Evolutionary conservation across 2,888 invertebrate species (phyloP), one percentile per base, ranked within the genome.

Genomic region (Eledone cirrhosa): DNA sequence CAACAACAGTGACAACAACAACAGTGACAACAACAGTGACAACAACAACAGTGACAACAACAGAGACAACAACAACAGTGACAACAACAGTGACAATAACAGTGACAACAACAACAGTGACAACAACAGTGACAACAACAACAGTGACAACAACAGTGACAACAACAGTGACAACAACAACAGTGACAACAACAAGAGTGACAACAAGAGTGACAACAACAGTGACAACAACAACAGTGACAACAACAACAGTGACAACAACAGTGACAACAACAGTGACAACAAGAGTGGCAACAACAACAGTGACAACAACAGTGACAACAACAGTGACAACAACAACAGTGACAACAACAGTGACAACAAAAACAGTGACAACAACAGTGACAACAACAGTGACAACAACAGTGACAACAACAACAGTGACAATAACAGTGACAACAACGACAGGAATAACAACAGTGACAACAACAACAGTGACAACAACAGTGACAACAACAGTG

Each of bases 211-310:
- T 24, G 77, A 16, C n/a, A 16, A 78, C 67, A 78, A 19, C 16
- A 29, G 69, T 78, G 69, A 14, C 16, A 29, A 75, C 67, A 69
- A 22, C 65, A 27, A 33, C 29, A 76, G 22, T 14, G 47, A 78
- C 48, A 78, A 63, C 59, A n/a, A 78, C 65, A 78, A 27, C 59
- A 48, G 76, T 29, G 48, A 16, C 65, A 67, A 77, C 77, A 22
- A n/a, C 59, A 47, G 16, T 22, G 31, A 53, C 48, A 3, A 69
- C n/a, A 48, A 4, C n/a, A 19, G n/a, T 75, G 41, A 48, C 74
- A 41, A 63, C 47, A 41, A 63, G 77, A 33, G 74, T 47, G n/a
- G 74, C 47, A 76, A 48, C 29, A 76, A 24, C 29, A 76, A 48
- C 29, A 76, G 24, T 76, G 47, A 48, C 29, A 76, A 24, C 29